These are phyloP conservation scores for Nemapogon koenigi DNA, from an alignment of 2,888 invertebrate genomes.

Conservation along the genomic window DNA sequence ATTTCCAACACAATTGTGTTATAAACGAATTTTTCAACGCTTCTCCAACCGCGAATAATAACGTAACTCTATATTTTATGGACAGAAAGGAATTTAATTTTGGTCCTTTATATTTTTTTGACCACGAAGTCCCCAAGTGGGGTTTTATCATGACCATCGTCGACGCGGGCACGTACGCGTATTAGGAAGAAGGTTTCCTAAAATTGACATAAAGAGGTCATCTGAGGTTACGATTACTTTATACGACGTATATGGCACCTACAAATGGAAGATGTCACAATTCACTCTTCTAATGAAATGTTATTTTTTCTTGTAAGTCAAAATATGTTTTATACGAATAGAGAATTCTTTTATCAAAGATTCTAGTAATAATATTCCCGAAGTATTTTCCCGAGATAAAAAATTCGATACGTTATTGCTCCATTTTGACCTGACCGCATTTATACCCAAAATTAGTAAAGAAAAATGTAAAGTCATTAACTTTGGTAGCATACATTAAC, in stretches of 20 bases:
- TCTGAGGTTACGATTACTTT: constrained; percentile 24
- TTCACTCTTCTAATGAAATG: too few relatives aligned
- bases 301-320: too few relatives aligned
- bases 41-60: constrained; percentile 35
- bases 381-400: too few relatives aligned
- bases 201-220: constrained; percentile 46
- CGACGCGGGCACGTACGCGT: constrained; percentile 43
- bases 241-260: background rate
- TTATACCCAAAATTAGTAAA: too few relatives aligned
- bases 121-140: constrained; percentile 27
- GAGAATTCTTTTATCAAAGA: too few relatives aligned
- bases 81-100: constrained; percentile 52
- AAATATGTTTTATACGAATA: too few relatives aligned
- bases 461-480: too few relatives aligned
- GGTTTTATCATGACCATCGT: constrained; percentile 37
- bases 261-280: too few relatives aligned
- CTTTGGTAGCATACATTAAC: too few relatives aligned
- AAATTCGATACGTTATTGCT: too few relatives aligned
- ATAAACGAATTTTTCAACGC: constrained; percentile 6
- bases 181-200: constrained; percentile 38
- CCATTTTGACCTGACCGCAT: too few relatives aligned
- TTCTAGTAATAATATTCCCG: too few relatives aligned
- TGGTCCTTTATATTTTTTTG: constrained; percentile 49
- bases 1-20: constrained; percentile 3
- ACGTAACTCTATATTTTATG: constrained; percentile 58